Evolutionary conservation across 2,888 invertebrate genomes (phyloP).

Genomic region (Tridacna crocea): DNA sequence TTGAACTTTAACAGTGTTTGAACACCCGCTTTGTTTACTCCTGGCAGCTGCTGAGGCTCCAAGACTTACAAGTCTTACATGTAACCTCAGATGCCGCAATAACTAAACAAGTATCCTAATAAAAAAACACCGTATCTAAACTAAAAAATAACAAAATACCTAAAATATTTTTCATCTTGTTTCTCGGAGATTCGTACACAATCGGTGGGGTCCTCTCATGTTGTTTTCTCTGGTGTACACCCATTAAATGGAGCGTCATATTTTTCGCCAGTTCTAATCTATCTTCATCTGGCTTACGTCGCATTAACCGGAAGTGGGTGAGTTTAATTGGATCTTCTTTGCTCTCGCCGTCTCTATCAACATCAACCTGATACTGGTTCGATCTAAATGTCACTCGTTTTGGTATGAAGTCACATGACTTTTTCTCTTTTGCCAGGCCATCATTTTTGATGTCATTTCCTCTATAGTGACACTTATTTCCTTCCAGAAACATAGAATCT

Average conservation of each 20-base stretch:
- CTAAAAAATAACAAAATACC: neutral
- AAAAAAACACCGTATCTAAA: too few species aligned
- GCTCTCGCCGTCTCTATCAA: neutral
- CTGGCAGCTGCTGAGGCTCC: too few species aligned
- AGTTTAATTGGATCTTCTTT: neutral
- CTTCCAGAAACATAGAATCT: neutral
- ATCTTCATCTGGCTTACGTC: slow-evolving; percentile 5
- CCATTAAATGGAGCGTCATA: slow-evolving; percentile 6
- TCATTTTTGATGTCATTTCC: neutral
- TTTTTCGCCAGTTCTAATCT: slow-evolving; percentile 1
- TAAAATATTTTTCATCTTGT: neutral
- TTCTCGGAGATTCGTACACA: slow-evolving; percentile 5
- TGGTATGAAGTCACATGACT: neutral
- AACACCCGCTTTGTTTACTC: too few species aligned
- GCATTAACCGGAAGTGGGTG: neutral
- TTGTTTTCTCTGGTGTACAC: slow-evolving; percentile 13
- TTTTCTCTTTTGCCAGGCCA: neutral
- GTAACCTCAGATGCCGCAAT: too few species aligned
- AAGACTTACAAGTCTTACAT: too few species aligned
- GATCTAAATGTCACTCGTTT: slow-evolving; percentile 19
- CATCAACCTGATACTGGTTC: neutral
- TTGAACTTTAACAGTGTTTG: too few species aligned
- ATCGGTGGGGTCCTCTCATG: neutral
- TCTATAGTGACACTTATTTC: neutral
- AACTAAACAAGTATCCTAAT: too few species aligned